These are phyloP conservation scores for Rhorus exstirpatorius DNA, from an alignment of 2,888 invertebrate genomes.

Conservation along the genomic window DNA sequence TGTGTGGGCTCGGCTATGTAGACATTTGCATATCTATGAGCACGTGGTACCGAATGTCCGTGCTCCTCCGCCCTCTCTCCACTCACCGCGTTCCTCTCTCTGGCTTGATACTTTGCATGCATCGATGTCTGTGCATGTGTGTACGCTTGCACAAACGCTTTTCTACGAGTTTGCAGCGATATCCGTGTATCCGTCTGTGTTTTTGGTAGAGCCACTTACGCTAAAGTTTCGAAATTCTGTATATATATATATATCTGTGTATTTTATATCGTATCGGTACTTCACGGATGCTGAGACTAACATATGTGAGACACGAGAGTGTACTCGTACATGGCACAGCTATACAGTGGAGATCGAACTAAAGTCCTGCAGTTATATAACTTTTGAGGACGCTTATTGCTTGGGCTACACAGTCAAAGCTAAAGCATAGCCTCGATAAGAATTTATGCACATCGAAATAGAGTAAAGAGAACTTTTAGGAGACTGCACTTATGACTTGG, in stretches of 20 bases:
- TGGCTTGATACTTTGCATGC: constrained; percentile 41
- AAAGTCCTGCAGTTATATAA: not conserved
- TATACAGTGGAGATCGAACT: not conserved
- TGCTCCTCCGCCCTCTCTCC: constrained; percentile 41
- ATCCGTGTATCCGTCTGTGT: constrained; percentile 6
- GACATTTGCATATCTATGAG: constrained; percentile 74
- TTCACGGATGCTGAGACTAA: constrained; percentile 17
- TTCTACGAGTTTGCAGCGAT: constrained; percentile 1
- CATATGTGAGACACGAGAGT: constrained; percentile 8
- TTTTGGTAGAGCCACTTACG: constrained; percentile 39
- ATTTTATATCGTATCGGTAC: constrained; percentile 1
- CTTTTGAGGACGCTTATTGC: not conserved
- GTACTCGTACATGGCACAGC: constrained; percentile 22
- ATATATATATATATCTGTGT: not conserved
- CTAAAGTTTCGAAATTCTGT: constrained; percentile 37
- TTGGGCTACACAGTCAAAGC: too few relatives aligned
- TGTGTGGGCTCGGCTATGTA: constrained; percentile 50
- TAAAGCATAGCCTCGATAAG: not conserved
- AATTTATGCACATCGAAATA: not conserved
- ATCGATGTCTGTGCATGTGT: constrained; percentile 45
- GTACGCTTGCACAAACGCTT: not conserved
- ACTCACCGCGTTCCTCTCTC: not conserved
- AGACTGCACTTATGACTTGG: too few relatives aligned
- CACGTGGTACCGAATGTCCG: constrained; percentile 57
- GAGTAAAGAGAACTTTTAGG: too few relatives aligned